Base-by-base conservation (phyloP, 2,797 vertebrate genomes). In the Ptychobarbus kaznakovi region DNA sequence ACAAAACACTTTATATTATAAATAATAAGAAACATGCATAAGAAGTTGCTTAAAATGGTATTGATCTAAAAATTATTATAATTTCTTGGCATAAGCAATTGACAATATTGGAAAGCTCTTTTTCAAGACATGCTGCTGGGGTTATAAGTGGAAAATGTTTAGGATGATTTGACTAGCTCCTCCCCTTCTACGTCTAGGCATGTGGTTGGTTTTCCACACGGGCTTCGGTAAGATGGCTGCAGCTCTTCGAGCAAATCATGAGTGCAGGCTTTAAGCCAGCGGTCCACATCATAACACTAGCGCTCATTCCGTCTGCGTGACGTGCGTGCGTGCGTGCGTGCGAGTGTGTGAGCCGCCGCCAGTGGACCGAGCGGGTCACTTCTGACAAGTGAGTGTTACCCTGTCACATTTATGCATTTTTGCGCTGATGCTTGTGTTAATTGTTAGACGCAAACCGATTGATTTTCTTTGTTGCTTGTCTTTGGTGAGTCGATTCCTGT, bases 191-290 rank as follows among this genome's bases (percentile, higher is more conserved):
- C 80, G 76, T 86, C 56, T 82, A 32, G n/a, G 77, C 35, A 20
- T 79, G 51, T 87, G 88, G 84, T 88, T 89, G 89, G 89, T 44
- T 84, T 78, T 11, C 28, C 15, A 35, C 77, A 35, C 44, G 61
- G 15, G 85, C 88, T 89, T 91, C 89, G 90, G 91, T 93, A 94
- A 95, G 93, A 94, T 94, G 94, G 94, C 94, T 94, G 93, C 94
- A 91, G 89, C 87, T 91, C 84, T 92, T 92, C 65, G n/a, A 80
- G 38, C 81, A 82, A 89, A 88, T 89, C 83, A 83, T 74, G 63
- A 76, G 79, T 63, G 51, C 7, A 53, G 40, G 28, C 73, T 74
- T 32, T 81, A 28, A 66, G 49, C 56, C 94, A 92, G 90, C 91
- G 91, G 93, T 89, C 91, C 89, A 90, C 91, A 92, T 91, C 91